Conservation (phyloP, 2,888 invertebrate species). For the Mechanitis messenoides region DNA sequence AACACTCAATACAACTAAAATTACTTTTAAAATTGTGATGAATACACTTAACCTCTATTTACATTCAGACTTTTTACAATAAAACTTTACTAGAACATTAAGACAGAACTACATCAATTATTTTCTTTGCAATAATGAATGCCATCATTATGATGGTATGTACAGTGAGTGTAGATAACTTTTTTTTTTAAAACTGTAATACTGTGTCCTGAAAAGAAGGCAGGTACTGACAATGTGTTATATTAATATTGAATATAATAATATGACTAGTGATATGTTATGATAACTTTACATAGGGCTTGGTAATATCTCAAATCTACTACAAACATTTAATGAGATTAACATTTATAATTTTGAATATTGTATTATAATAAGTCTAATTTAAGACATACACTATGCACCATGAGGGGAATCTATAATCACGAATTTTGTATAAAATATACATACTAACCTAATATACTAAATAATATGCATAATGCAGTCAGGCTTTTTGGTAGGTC, state of each 20-base stretch:
- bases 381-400: conserved; percentile 52
- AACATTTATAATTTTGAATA: conserved; percentile 24
- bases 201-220: conserved; percentile 65
- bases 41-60: conserved; percentile 48
- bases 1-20: conserved; percentile 29
- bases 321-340: conserved; percentile 34
- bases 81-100: conserved; percentile 35
- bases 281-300: conserved; percentile 65
- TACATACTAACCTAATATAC: conserved; percentile 43
- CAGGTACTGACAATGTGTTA: conserved; percentile 68
- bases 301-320: conserved; percentile 49
- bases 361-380: conserved; percentile 33
- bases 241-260: conserved; percentile 50
- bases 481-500: conserved; percentile 70
- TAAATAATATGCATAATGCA: conserved; percentile 40
- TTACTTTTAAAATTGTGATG: conserved; percentile 48
- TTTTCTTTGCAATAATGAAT: conserved; percentile 10
- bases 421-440: conserved; percentile 35
- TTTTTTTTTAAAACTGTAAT: conserved; percentile 24
- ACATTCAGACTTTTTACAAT: conserved; percentile 67
- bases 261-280: conserved; percentile 75
- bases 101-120: conserved; percentile 25
- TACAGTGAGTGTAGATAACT: conserved; percentile 18
- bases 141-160: conserved; percentile 17
- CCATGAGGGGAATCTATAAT: conserved; percentile 45